Base-by-base conservation (phyloP, 2,888 invertebrate genomes). In the Aporophyla lueneburgensis region DNA sequence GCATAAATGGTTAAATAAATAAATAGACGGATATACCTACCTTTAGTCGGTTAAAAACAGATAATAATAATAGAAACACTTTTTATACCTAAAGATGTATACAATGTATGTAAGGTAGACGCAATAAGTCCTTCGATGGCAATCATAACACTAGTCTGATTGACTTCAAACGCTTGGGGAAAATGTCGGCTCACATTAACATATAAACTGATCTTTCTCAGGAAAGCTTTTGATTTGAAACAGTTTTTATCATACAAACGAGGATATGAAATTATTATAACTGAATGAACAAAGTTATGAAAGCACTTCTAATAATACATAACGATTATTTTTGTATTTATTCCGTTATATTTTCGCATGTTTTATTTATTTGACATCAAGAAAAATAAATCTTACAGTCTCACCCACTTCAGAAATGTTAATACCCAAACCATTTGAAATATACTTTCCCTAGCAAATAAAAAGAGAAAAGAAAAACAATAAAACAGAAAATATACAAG, bases 141-240 rank as follows among this genome's bases (percentile, higher is more conserved):
- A 80, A 75, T 81, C 76, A 89, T 86, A 88, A 81, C 77, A 83
- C 85, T 83, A 80, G 78, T 78, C 71, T 90, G 89, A 92, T 92
- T 91, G 91, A 89, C 89, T 90, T 76, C 84, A 85, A 91, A 88
- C 86, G 87, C 74, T 90, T 87, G 78, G 90, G 89, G 89, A 90
- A 81, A 76, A 80, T 61, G 49, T 24, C 65, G 65, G 74, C 62
- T 78, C 84, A 74, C 86, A 92, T 92, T 91, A 91, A 87, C 91
- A 91, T 92, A 91, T 87, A 91, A 89, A 92, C 87, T 75, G 86
- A 83, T 75, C 79, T 80, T 80, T 76, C 78, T 62, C 71, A 72
- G 82, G 79, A 70, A 75, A 84, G 66, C 70, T 71, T 79, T 76
- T 81, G 68, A 83, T 80, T 83, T 72, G 68, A 78, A 83, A 61